Percentiles rank a stretch among this genome's conserved stretches.
Evolutionary conservation across 2,113 vertebrate genomes (phyloP).

Genomic region (Dipodomys merriami): DNA sequence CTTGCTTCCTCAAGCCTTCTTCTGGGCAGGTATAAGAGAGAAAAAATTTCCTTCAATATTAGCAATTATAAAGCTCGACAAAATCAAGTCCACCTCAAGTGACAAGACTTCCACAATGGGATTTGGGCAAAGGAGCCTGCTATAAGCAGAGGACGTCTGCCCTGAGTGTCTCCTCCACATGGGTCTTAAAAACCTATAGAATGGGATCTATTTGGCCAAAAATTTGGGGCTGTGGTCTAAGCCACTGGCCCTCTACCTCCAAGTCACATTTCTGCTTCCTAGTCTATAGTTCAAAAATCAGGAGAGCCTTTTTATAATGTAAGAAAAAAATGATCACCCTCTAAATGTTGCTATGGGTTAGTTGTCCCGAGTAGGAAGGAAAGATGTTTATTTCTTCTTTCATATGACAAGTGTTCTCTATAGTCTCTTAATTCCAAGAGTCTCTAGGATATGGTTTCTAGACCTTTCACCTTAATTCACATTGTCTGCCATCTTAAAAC

Average conservation of each 20-base stretch:
- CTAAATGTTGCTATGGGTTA: not conserved
- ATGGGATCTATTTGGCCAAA: not conserved
- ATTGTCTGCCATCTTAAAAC: not conserved
- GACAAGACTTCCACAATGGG: not conserved
- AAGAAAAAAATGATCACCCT: not conserved
- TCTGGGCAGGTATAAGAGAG: not conserved
- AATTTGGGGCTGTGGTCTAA: not conserved
- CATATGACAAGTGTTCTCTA: not conserved
- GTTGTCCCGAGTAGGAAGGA: not conserved
- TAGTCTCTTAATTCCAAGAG: not conserved
- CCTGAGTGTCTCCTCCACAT: not conserved
- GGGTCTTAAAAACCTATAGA: not conserved
- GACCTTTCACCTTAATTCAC: not conserved
- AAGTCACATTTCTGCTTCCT: not conserved
- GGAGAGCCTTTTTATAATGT: not conserved
- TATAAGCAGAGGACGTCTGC: not conserved
- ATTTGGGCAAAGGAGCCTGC: not conserved
- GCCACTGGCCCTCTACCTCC: not conserved
- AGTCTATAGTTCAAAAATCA: not conserved
- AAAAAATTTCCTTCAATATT: not conserved
- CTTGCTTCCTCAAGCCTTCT: not conserved
- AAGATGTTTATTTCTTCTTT: not conserved
- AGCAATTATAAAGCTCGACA: not conserved
- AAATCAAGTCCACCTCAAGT: not conserved
- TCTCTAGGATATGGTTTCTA: not conserved